Evolutionary conservation across 1,140 invertebrate genomes (phyloP), one percentile per base, ranked within the genome.

Genomic region (Lucilia cuprina): DNA sequence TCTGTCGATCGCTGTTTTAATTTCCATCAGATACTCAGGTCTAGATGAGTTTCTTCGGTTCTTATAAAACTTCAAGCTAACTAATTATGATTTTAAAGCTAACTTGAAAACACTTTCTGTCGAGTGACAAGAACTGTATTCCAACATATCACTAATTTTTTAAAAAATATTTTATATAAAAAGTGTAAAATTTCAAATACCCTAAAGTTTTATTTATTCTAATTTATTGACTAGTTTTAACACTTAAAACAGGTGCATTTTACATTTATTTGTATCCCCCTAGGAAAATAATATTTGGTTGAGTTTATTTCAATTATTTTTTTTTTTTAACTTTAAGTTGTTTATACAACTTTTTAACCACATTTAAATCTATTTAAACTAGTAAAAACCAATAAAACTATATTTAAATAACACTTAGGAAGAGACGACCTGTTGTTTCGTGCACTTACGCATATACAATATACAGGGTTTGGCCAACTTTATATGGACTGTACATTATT

Each of bases 401-500:
- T 70, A 70, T 70, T 70, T 21, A 70, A 21, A 70, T 70, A 70
- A 70, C 65, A 70, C 65, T 70, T 70, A 70, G 17, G 65, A 70
- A 19, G n/a, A 70, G 50, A 55, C 50, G 50, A 55, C 50, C 50
- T 55, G 50, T 55, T 55, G 50, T 55, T 55, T 10, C 50, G 2
- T 13, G 50, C 13, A 12, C 12, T 55, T 55, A 60, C n/a, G 65
- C 65, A 70, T 30, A 30, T 30, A 30, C 55, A n/a, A 5, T 9
- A 21, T 25, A 70, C 65, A 70, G 65, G 65, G 2, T 9, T 19
- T 70, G 65, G 65, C 19, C 65, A 21, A 5, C 19, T 9, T 21
- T 19, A 21, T 8, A 21, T 2, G 19, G 65, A 41, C n/a, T n/a
- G n/a, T n/a, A n/a, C n/a, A n/a, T n/a, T n/a, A n/a, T n/a, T n/a